phyloP scores from a whole-genome alignment of 2,113 vertebrate genomes.

The Corydoras sp. region DNA sequence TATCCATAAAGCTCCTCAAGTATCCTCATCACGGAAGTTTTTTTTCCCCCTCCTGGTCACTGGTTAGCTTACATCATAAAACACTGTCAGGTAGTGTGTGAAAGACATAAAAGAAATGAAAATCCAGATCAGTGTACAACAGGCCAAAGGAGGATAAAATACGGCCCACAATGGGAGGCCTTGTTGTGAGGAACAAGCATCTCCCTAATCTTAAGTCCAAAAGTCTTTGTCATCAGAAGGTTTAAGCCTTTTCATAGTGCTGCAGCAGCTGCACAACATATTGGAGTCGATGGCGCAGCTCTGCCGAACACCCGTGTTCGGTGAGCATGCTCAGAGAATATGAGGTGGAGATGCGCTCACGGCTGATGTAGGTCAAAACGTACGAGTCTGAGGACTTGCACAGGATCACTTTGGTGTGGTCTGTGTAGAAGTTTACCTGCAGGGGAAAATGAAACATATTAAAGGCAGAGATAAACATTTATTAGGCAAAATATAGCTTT shows the following conservation, averaged over 20 bases:
- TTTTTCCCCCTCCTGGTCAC: constrained; percentile 1
- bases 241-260: constrained; percentile 74
- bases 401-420: constrained; percentile 95
- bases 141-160: constrained; percentile 51
- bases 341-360: constrained; percentile 81
- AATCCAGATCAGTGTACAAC: constrained; percentile 46
- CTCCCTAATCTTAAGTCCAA: constrained; percentile 2
- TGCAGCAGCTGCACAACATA: constrained; percentile 86
- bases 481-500: background rate
- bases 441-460: constrained; percentile 14
- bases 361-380: constrained; percentile 89
- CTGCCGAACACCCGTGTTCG: constrained; percentile 82
- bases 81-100: constrained; percentile 59
- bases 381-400: constrained; percentile 83
- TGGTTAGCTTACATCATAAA: constrained; percentile 45
- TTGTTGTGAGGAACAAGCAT: constrained; percentile 33
- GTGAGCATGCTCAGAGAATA: constrained; percentile 80
- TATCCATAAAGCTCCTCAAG: constrained; percentile 18
- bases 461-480: no score
- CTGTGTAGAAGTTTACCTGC: constrained; percentile 94
- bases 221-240: background rate
- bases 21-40: background rate
- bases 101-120: constrained; percentile 22
- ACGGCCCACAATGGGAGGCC: constrained; percentile 48
- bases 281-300: constrained; percentile 77